Evolutionary conservation across 2,113 vertebrate genomes (phyloP), one percentile per base, ranked within the genome.

Genomic region (Dolichallabes microphthalmus): DNA sequence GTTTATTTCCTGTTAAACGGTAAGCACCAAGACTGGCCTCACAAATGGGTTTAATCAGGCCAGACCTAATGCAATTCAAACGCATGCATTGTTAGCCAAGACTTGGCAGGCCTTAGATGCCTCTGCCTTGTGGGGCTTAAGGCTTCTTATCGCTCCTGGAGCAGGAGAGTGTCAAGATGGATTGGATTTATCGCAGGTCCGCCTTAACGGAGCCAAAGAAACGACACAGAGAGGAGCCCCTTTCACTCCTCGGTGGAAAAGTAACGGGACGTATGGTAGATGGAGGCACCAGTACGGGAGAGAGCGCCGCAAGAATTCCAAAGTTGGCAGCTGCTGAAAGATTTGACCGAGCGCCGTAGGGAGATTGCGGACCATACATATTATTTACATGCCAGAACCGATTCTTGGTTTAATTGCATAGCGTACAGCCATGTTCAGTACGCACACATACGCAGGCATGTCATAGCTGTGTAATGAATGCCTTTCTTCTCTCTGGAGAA

Each of bases 31-130:
- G 25, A 77, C 55, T 57, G 64, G 86, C 77, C 82, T 77, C 84
- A 80, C 58, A 53, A 88, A 77, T 78, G 83, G 80, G 45, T 79
- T 85, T 85, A 84, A 87, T 87, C 75, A 88, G 61, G 64, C 64
- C 61, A 50, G 61, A 32, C 73, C 74, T 85, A 82, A 85, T 85
- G 87, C 74, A 79, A 82, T 85, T 85, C 74, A 77, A 60, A 78
- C 53, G n/a, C 35, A 30, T 35, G 64, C 84, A 73, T 78, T 88
- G 80, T 80, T 84, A 87, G 82, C 82, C 86, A 84, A 84, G 68
- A 35, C 76, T 80, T 84, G 82, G 77, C 82, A 84, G 25, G 68
- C 68, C 68, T 87, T 58, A 64, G 60, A 74, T 75, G 86, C 64
- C 66, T 74, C 45, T 5, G 68, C 68, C 68, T 74, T 69, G 32